Percentiles rank a stretch among this genome's conserved stretches.
Evolutionary conservation across 2,113 vertebrate genomes (phyloP).

Genomic region (Scomber colias): DNA sequence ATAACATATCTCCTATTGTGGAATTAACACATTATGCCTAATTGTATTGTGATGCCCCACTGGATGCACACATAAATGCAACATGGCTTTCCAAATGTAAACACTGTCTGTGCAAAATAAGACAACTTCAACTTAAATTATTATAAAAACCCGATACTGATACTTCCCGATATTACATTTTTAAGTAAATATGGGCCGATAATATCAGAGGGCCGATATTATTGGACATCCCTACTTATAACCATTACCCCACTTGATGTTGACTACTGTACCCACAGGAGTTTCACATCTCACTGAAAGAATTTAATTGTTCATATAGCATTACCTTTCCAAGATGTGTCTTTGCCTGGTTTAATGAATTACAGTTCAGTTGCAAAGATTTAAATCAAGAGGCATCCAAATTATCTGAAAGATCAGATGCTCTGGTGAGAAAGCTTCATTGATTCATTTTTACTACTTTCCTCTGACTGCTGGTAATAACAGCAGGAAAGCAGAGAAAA

Average conservation of each 20-base stretch:
- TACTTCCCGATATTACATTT: too few relatives aligned
- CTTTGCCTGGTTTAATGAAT: not conserved
- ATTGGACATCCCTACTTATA: slow-evolving; percentile 10
- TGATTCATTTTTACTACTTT: slow-evolving; percentile 21
- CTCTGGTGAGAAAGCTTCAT: slow-evolving; percentile 11
- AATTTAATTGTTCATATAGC: slow-evolving; percentile 9
- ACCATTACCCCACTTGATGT: slow-evolving; percentile 2
- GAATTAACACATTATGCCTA: too few relatives aligned
- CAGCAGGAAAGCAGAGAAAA: slow-evolving; percentile 36
- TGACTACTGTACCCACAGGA: slow-evolving; percentile 8
- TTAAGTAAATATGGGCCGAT: too few relatives aligned
- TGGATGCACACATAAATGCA: too few relatives aligned
- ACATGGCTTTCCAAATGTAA: too few relatives aligned
- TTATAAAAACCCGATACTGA: too few relatives aligned
- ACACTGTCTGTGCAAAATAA: too few relatives aligned
- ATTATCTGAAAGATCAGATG: slow-evolving; percentile 9
- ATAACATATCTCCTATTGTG: too few relatives aligned
- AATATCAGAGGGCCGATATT: too few relatives aligned
- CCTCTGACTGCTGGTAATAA: slow-evolving; percentile 18
- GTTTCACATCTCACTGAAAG: slow-evolving; percentile 19
- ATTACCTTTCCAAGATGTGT: slow-evolving; percentile 8
- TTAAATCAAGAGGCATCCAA: slow-evolving; percentile 20
- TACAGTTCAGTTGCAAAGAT: slow-evolving; percentile 21
- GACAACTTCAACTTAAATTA: too few relatives aligned
- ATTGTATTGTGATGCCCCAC: too few relatives aligned